Percentiles rank a stretch among this genome's conserved stretches.
phyloP scores from a whole-genome alignment of 2,888 invertebrate species.

The Tridacna crocea region DNA sequence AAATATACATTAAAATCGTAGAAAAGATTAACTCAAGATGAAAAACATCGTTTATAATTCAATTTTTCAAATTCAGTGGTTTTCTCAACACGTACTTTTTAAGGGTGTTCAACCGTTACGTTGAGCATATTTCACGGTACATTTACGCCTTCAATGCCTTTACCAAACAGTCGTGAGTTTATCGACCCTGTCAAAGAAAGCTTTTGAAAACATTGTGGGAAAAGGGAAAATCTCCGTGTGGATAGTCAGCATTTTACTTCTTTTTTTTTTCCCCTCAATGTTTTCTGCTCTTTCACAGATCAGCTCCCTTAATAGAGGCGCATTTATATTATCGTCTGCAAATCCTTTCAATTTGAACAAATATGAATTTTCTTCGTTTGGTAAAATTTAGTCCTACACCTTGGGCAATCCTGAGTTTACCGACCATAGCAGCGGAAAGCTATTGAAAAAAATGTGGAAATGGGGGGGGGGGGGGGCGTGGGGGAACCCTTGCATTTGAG shows the following conservation, averaged over 20 bases:
- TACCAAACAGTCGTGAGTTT: neutral
- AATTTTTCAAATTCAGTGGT: constrained; percentile 16
- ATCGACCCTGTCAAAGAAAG: neutral
- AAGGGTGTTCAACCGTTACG: constrained; percentile 10
- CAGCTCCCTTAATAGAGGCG: too few species aligned
- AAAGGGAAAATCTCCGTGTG: too few species aligned
- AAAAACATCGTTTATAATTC: constrained; percentile 24
- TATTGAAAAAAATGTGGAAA: too few species aligned
- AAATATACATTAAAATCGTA: neutral
- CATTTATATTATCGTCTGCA: too few species aligned
- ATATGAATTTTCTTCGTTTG: neutral
- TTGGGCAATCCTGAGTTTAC: too few species aligned
- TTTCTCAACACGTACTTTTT: constrained; percentile 4
- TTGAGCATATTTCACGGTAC: constrained; percentile 11
- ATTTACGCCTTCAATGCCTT: neutral
- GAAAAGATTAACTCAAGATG: constrained; percentile 17
- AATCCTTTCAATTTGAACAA: neutral
- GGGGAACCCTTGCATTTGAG: too few species aligned
- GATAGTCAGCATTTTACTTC: too few species aligned
- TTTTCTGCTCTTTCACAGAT: too few species aligned
- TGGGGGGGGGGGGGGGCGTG: too few species aligned
- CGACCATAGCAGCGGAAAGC: too few species aligned
- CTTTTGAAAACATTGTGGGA: neutral
- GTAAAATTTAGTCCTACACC: too few species aligned
- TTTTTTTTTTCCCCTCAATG: too few species aligned